Evolutionary conservation across 2,113 vertebrate species (phyloP), one percentile per base, ranked within the genome.

Genomic region (Leptocoma aspasia): DNA sequence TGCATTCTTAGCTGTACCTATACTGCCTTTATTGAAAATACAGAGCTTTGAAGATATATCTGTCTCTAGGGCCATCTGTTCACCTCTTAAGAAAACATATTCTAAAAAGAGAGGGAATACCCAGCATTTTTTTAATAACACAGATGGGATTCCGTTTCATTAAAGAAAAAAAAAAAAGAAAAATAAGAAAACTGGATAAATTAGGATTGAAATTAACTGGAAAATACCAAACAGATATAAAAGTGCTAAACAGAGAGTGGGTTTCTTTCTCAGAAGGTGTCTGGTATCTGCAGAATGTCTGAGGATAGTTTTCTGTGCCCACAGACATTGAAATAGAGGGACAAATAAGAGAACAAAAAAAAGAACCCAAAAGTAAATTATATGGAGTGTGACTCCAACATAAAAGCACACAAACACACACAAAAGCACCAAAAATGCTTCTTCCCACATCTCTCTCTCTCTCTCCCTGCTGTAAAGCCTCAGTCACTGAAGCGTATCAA

Each of bases 401-500:
- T 15, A 92, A 94, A 89, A 91, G 50, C 68, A 49, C 24, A 72
- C 59, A 87, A 85, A 94, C 49, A 88, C 50, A 31, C 39, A 86
- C 39, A 84, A 81, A 92, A 91, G 79, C 82, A 94, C 60, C 69
- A 82, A 87, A 95, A 95, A 96, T 95, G 93, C 94, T 96, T 96
- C 96, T 96, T 95, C 96, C 95, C 95, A 92, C 86, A 79, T 84
- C 78, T 94, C 80, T 89, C 86, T 95, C 79, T 83, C 89, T 84
- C 95, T 86, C 89, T 65, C 94, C 65, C 90, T 93, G 75, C 41
- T 60, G 41, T 54, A 68, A 92, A 72, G 37, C 79, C 64, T 97
- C 82, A 72, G 16, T 81, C 83, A 80, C 70, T 53, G 65, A 80
- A 26, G 53, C 30, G 6, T 56, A 47, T 89, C 53, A 73, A 65